These are phyloP conservation scores for Gallinago jamesoni DNA, from an alignment of 2,113 vertebrate genomes.

Conservation along the genomic window DNA sequence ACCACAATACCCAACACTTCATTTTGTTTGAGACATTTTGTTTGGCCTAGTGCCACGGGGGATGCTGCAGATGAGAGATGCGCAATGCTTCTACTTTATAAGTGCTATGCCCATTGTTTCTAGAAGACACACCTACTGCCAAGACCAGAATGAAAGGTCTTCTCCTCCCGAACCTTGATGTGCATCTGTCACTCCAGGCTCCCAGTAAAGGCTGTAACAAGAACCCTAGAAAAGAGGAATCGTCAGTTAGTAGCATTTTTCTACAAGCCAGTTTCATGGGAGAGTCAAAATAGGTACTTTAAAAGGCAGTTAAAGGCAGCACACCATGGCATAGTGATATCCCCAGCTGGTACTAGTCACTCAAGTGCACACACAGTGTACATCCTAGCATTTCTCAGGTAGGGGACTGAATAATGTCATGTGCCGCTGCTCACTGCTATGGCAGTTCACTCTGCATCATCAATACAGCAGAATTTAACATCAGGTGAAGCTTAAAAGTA, in stretches of 20 bases:
- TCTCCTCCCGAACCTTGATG: conserved; percentile 91
- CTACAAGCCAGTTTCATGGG: neutral
- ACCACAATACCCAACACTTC: neutral
- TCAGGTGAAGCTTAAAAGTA: neutral
- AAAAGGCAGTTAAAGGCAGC: neutral
- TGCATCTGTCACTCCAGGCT: conserved; percentile 96
- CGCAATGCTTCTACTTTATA: rapidly evolving
- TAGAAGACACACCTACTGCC: conserved; percentile 85
- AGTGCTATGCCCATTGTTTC: neutral
- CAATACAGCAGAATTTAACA: neutral
- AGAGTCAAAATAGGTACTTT: neutral
- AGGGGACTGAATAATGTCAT: rapidly evolving
- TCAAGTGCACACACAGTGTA: neutral
- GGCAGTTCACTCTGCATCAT: neutral
- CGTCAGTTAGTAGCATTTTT: neutral
- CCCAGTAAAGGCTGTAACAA: conserved; percentile 93
- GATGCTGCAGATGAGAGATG: neutral
- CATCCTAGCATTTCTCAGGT: neutral
- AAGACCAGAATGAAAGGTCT: conserved; percentile 96
- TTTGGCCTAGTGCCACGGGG: neutral
- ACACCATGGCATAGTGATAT: neutral
- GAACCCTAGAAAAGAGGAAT: conserved; percentile 80
- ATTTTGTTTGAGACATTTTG: neutral
- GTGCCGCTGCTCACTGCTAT: neutral
- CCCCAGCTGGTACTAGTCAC: neutral